Base-by-base conservation (phyloP, 2,113 vertebrate species). In the Crypturellus undulatus region DNA sequence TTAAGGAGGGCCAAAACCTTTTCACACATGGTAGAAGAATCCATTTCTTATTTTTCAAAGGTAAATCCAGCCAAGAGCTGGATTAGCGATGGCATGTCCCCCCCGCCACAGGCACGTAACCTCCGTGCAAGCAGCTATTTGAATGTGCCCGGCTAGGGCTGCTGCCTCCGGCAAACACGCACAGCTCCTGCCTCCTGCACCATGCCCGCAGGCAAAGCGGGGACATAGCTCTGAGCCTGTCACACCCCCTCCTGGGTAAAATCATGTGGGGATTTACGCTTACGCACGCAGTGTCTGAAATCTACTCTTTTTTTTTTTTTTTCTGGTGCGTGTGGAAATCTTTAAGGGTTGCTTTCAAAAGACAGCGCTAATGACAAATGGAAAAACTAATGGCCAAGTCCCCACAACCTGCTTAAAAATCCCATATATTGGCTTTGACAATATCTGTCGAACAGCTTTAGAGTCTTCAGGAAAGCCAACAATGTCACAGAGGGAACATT, bases 21-120 rank as follows among this genome's bases (percentile, higher is more conserved):
- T 92, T 92, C 87, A 87, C 79, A 92, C 16, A 0, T 67, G 71
- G 81, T 73, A 73, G 59, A 93, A 54, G 81, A 93, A 94, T 92
- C 58, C 20, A 65, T 82, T 76, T 84, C 93, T 91, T 91, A 92
- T 92, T 96, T 95, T 96, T 52, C 81, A 91, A 84, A 91, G 54
- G 54, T 89, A 91, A 91, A 94, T 83, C 54, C 89, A 87, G 89
- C 93, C 96, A 95, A 96, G 79, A 95, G 40, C 7, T 2, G 56
- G 79, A 96, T 96, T 94, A 95, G 71, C 6, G 71, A 92, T 56
- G 91, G 93, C 71, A 95, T 54, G 81, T 70, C n/a, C 73, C 86
- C 40, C 12, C 65, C 87, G 79, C 89, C 94, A 95, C 94, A 96
- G 89, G 89, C 89, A 95, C 54, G 87, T 79, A 87, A 79, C 81